A percentile compares a stretch with the other conserved stretches of the same genome.
These are phyloP conservation scores for Spinibarbus caldwelli DNA, from an alignment of 2,797 vertebrate species.

Conservation along the genomic window DNA sequence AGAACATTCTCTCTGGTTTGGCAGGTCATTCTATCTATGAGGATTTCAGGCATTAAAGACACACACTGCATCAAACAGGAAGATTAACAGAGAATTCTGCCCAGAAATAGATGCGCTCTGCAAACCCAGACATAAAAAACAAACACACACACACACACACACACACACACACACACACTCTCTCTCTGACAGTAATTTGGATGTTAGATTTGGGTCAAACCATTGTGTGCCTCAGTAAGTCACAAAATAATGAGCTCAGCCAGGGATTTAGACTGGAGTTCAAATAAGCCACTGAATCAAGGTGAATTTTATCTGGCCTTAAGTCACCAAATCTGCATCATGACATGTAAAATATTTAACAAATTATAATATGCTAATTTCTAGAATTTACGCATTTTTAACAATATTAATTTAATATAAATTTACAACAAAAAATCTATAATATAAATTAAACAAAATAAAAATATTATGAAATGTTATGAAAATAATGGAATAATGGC, in stretches of 20 bases:
- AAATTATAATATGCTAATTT: not conserved
- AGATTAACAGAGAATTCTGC: not conserved
- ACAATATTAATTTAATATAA: not conserved
- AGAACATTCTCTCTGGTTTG: not conserved
- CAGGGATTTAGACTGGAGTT: conserved; percentile 21
- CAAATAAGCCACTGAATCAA: not conserved
- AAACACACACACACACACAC: too few species aligned
- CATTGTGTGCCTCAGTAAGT: conserved; percentile 31
- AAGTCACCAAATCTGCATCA: not conserved
- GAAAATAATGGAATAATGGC: not conserved
- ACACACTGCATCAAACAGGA: not conserved
- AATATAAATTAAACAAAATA: not conserved
- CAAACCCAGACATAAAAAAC: too few species aligned
- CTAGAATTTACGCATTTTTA: not conserved
- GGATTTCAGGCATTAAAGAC: not conserved
- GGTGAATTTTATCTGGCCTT: not conserved
- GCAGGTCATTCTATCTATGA: not conserved
- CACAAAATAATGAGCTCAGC: conserved; percentile 1
- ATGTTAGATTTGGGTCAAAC: conserved; percentile 15
- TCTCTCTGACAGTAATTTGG: too few species aligned
- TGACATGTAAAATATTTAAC: not conserved
- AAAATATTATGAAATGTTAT: not conserved
- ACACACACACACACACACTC: too few species aligned
- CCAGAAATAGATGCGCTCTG: too few species aligned
- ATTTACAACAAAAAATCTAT: not conserved